Percentiles rank a stretch among this genome's conserved stretches.
Evolutionary conservation across 2,113 vertebrate species (phyloP).

Genomic region (Nothobranchius furzeri): DNA sequence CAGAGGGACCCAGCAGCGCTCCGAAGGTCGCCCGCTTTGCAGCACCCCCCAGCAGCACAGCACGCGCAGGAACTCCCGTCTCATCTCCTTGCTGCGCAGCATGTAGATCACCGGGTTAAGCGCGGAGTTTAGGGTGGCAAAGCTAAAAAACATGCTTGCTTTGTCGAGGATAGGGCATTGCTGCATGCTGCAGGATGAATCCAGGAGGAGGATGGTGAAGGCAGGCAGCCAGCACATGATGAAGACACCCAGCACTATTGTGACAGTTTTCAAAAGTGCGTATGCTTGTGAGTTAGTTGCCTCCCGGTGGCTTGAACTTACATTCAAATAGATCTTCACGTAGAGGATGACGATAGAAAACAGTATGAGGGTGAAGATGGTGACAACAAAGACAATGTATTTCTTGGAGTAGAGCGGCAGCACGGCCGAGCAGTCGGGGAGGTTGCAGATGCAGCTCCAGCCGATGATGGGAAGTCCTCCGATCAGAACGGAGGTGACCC

Average conservation of each 20-base stretch:
- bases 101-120: conserved; percentile 96
- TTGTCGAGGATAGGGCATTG: conserved; percentile 83
- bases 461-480: conserved; percentile 92
- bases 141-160: conserved; percentile 88
- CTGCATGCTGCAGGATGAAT: conserved; percentile 80
- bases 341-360: conserved; percentile 90
- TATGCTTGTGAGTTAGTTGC: conserved; percentile 84
- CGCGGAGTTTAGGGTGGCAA: conserved; percentile 92
- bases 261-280: conserved; percentile 91
- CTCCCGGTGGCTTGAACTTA: conserved; percentile 90
- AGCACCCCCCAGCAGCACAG: conserved; percentile 85
- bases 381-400: conserved; percentile 90
- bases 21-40: conserved; percentile 71
- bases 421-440: conserved; percentile 86
- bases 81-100: conserved; percentile 92
- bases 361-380: conserved; percentile 89
- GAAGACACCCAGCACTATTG: conserved; percentile 94
- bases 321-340: conserved; percentile 90
- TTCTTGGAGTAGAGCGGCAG: conserved; percentile 92
- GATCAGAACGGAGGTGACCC: conserved; percentile 87
- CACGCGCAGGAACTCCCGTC: conserved; percentile 87
- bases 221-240: conserved; percentile 94
- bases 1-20: conserved; percentile 83
- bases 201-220: conserved; percentile 90
- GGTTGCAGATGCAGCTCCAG: conserved; percentile 91